Evolutionary conservation across 2,888 invertebrate species (phyloP).

Genomic region (Gerosis bhagava): DNA sequence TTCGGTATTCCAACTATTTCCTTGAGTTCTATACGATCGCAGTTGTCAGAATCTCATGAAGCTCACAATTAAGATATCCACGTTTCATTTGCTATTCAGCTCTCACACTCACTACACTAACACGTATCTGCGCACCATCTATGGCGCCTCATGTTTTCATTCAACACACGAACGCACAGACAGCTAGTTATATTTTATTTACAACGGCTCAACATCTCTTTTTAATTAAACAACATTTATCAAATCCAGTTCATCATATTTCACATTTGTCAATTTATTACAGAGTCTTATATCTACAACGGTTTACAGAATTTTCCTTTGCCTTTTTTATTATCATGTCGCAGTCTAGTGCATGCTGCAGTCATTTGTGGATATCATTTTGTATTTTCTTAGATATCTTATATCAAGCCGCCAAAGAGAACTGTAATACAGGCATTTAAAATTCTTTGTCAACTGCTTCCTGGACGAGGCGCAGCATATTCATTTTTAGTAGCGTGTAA

Average conservation of each 20-base stretch:
- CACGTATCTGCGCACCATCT: conserved; percentile 17
- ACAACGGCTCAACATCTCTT: conserved; percentile 15
- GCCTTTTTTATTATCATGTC: conserved; percentile 4
- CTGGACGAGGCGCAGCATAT: conserved; percentile 9
- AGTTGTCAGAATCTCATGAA: not conserved
- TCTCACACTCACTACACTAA: conserved; percentile 11
- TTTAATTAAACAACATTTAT: conserved; percentile 17
- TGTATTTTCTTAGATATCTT: conserved; percentile 10
- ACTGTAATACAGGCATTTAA: too few relatives aligned
- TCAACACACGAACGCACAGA: conserved; percentile 22
- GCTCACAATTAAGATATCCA: conserved; percentile 23
- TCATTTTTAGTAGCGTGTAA: conserved; percentile 3
- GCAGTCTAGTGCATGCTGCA: conserved; percentile 2
- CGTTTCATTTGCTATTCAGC: conserved; percentile 21
- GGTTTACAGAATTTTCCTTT: conserved; percentile 1
- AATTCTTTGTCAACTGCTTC: conserved; percentile 17
- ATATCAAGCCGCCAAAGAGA: too few relatives aligned
- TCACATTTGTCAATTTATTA: conserved; percentile 12
- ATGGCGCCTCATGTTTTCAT: conserved; percentile 22
- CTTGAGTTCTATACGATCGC: too few relatives aligned
- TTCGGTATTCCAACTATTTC: not conserved
- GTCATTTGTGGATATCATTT: conserved; percentile 13
- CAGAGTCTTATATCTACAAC: not conserved
- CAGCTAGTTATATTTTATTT: conserved; percentile 22
- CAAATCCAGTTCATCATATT: not conserved